These are phyloP conservation scores for Mermis nigrescens DNA, from an alignment of 2,888 invertebrate genomes.

Conservation along the genomic window DNA sequence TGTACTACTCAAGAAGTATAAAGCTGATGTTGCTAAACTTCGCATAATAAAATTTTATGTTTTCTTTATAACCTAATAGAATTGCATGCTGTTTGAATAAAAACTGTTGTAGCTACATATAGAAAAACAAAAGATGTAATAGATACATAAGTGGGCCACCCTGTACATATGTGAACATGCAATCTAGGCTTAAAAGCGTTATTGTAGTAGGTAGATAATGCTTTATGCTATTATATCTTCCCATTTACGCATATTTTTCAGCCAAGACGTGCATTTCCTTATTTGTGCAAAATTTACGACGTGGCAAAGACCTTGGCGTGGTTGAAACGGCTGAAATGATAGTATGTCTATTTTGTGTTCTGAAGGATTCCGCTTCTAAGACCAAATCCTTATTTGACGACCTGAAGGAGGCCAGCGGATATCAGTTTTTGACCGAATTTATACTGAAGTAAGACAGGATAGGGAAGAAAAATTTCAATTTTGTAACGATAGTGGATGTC, in stretches of 20 bases:
- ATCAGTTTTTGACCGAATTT: constrained; percentile 77
- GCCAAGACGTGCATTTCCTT: constrained; percentile 82
- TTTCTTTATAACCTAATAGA: too few relatives aligned
- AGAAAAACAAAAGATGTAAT: too few relatives aligned
- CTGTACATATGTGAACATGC: too few relatives aligned
- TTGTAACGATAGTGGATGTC: background rate
- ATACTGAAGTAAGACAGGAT: constrained; percentile 51
- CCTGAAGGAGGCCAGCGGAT: constrained; percentile 82
- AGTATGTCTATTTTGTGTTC: constrained; percentile 84
- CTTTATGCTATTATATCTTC: constrained; percentile 4
- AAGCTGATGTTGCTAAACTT: too few relatives aligned
- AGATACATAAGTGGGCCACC: too few relatives aligned
- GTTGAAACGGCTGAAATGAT: constrained; percentile 58
- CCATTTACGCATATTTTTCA: constrained; percentile 37
- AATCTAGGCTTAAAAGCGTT: background rate
- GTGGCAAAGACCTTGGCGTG: constrained; percentile 54
- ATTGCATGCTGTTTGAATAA: too few relatives aligned
- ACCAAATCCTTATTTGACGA: constrained; percentile 81
- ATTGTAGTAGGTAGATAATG: background rate
- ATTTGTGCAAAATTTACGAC: constrained; percentile 91
- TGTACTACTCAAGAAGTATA: too few relatives aligned
- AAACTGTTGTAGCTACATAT: too few relatives aligned
- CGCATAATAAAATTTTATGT: too few relatives aligned
- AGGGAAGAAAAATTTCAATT: background rate
- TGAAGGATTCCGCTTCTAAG: constrained; percentile 90